Percentiles rank a stretch among this genome's conserved stretches.
These are phyloP conservation scores for Zelostemma sp. DNA, from an alignment of 1,140 invertebrate species.

Conservation along the genomic window DNA sequence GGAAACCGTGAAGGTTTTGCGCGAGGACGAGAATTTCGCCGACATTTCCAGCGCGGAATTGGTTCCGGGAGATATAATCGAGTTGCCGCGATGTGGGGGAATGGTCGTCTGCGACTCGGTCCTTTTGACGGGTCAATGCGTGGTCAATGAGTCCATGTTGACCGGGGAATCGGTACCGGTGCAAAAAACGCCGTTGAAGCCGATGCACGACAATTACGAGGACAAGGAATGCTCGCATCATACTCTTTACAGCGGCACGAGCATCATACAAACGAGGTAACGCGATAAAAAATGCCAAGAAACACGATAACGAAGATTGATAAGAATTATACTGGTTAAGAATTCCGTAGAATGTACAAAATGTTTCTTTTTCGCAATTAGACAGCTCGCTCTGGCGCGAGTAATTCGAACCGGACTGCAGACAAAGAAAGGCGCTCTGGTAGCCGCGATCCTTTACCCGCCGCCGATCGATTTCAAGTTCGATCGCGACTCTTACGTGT, in stretches of 20 bases:
- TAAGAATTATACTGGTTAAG: no score
- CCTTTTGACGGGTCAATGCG: slow-evolving; percentile 88
- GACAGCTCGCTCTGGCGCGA: no score
- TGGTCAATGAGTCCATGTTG: slow-evolving; percentile 97
- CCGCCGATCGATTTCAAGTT: slow-evolving; percentile 96
- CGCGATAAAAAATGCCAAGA: no score
- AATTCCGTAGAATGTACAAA: no score
- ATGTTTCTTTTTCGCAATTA: no score
- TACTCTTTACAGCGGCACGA: slow-evolving; percentile 65
- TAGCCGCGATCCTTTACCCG: slow-evolving; percentile 92
- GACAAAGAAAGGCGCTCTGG: slow-evolving; percentile 91
- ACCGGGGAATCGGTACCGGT: slow-evolving; percentile 76
- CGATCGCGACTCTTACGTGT: slow-evolving; percentile 92
- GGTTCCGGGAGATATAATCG: slow-evolving; percentile 94
- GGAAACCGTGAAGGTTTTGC: slow-evolving; percentile 73
- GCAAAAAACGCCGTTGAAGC: slow-evolving; percentile 63
- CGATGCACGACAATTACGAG: slow-evolving; percentile 56
- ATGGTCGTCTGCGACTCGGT: slow-evolving; percentile 92
- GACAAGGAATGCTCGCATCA: slow-evolving; percentile 64
- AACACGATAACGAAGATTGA: no score
- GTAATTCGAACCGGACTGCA: slow-evolving; percentile 83
- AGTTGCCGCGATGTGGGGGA: slow-evolving; percentile 87
- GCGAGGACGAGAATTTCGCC: slow-evolving; percentile 67
- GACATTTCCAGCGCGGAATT: slow-evolving; percentile 74
- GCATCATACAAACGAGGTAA: slow-evolving; percentile 68